Conservation (phyloP, 2,888 invertebrate genomes). For the Crematogaster levior region DNA sequence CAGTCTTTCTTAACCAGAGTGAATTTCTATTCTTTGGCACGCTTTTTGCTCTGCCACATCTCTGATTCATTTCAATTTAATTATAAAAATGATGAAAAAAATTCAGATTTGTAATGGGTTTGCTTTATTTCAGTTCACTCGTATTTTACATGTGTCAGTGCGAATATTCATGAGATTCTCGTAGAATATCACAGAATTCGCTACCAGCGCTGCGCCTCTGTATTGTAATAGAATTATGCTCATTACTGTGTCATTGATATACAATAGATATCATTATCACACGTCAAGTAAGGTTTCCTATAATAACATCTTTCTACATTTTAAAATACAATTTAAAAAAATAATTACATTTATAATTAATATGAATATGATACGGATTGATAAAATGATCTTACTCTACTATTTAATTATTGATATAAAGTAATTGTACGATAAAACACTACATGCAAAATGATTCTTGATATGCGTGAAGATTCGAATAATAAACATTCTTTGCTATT, state of each 20-base stretch:
- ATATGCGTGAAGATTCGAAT: background rate
- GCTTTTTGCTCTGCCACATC: background rate
- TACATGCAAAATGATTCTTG: background rate
- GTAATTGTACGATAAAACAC: background rate
- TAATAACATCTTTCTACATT: background rate
- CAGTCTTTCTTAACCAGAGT: background rate
- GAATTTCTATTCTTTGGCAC: background rate
- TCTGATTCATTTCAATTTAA: constrained; percentile 6
- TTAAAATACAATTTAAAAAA: background rate
- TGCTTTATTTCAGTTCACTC: background rate
- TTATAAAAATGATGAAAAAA: background rate
- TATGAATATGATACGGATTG: background rate
- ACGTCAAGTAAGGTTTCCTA: background rate
- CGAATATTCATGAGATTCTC: background rate
- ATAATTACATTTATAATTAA: background rate
- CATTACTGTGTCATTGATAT: constrained; percentile 2
- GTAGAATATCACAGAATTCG: background rate
- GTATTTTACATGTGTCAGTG: background rate
- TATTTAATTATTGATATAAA: background rate
- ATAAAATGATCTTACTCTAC: background rate
- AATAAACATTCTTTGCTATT: background rate
- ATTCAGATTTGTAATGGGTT: constrained; percentile 6
- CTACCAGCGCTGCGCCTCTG: background rate
- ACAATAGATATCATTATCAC: background rate
- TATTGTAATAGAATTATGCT: background rate